Conservation (phyloP, 2,113 vertebrate genomes). For the Nicator chloris region DNA sequence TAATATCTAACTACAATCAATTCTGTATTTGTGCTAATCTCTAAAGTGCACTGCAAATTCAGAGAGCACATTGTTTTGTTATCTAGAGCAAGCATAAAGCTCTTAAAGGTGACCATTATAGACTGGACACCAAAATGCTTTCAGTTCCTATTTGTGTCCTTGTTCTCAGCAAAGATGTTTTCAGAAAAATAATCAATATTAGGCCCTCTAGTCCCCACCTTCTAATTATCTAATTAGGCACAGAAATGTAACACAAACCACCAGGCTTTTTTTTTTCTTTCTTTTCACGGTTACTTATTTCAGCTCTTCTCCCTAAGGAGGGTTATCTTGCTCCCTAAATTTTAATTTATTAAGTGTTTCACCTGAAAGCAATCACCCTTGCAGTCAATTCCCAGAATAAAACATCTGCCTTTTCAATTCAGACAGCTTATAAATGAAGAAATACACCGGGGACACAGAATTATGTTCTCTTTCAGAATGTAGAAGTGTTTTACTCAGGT, state of each 20-base stretch:
- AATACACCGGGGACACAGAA: slow-evolving; percentile 57
- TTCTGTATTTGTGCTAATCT: not conserved
- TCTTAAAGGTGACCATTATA: slow-evolving; percentile 7
- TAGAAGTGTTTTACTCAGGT: slow-evolving; percentile 48
- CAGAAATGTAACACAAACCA: slow-evolving; percentile 37
- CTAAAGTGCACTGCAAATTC: not conserved
- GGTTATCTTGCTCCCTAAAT: slow-evolving; percentile 59
- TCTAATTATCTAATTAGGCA: slow-evolving; percentile 70
- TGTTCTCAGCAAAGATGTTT: not conserved
- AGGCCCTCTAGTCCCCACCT: not conserved
- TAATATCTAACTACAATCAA: not conserved
- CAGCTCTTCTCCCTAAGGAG: slow-evolving; percentile 34
- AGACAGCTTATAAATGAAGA: slow-evolving; percentile 65
- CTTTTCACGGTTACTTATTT: slow-evolving; percentile 14
- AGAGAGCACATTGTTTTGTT: not conserved
- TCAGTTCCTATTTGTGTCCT: slow-evolving; percentile 17
- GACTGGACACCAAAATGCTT: not conserved
- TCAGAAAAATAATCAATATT: slow-evolving; percentile 69
- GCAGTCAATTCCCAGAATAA: slow-evolving; percentile 68
- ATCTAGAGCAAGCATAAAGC: not conserved
- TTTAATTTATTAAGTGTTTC: slow-evolving; percentile 76
- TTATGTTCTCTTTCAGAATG: slow-evolving; percentile 52
- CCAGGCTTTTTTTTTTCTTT: not conserved
- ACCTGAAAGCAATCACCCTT: slow-evolving; percentile 70
- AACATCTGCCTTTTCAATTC: slow-evolving; percentile 72